Percentiles rank a stretch among this genome's conserved stretches.
phyloP scores from a whole-genome alignment of 2,888 invertebrate species.

The Heliothis peltigera region DNA sequence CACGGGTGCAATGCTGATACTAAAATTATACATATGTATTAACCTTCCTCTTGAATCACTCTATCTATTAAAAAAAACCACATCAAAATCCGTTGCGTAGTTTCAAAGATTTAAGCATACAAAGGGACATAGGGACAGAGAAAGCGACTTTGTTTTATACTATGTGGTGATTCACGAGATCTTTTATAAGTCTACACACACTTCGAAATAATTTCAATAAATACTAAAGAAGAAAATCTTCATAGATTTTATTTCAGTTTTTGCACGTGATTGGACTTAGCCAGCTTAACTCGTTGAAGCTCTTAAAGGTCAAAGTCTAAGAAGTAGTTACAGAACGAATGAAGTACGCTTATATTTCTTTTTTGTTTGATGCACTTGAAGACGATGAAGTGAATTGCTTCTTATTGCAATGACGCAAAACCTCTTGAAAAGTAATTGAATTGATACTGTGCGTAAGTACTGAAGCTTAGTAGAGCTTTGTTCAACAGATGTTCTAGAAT shows the following conservation, averaged over 20 bases:
- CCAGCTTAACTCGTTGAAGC: not conserved
- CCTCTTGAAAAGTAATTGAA: constrained; percentile 17
- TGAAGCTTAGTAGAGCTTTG: constrained; percentile 4
- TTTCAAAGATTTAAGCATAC: no score
- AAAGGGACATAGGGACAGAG: no score
- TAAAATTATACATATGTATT: no score
- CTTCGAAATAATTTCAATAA: not conserved
- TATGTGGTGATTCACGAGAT: not conserved
- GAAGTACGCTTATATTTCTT: not conserved
- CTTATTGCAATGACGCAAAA: constrained; percentile 36
- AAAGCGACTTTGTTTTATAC: no score
- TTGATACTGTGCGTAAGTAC: not conserved
- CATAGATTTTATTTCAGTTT: not conserved
- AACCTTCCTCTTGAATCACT: no score
- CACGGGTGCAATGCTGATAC: no score
- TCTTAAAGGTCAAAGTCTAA: not conserved
- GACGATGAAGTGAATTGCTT: constrained; percentile 22
- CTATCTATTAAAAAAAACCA: no score
- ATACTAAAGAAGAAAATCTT: not conserved
- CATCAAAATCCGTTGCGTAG: no score
- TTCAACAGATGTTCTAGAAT: constrained; percentile 11
- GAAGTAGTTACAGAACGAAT: not conserved
- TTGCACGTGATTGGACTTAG: not conserved
- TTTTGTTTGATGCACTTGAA: not conserved
- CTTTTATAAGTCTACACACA: not conserved